Evolutionary conservation across 2,113 vertebrate species (phyloP).

Genomic region (Chaetorhynchus papuensis): DNA sequence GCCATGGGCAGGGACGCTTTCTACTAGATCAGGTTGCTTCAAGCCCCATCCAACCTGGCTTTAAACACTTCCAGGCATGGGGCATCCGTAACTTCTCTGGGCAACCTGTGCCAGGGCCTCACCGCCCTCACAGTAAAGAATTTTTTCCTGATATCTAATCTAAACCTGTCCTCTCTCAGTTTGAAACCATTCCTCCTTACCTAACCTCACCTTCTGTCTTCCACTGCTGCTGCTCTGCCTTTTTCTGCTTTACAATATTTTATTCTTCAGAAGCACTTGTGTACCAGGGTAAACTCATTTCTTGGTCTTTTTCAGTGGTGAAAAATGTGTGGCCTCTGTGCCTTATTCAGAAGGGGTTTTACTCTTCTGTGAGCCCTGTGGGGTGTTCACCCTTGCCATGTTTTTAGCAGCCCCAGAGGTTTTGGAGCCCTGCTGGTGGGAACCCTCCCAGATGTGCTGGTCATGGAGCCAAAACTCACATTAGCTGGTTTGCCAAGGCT

Average conservation of each 20-base stretch:
- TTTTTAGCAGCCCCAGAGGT: neutral
- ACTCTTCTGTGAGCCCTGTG: neutral
- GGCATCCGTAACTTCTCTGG: neutral
- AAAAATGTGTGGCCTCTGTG: neutral
- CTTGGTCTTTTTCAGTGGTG: neutral
- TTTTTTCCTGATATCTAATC: neutral
- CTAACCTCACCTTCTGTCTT: neutral
- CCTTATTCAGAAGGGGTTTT: neutral
- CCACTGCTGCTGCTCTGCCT: neutral
- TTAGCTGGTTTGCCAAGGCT: neutral
- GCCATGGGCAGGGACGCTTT: neutral
- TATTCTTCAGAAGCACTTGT: neutral
- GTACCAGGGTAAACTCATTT: neutral
- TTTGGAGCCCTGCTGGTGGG: neutral
- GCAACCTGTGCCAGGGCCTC: neutral
- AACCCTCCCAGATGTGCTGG: neutral
- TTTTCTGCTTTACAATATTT: neutral
- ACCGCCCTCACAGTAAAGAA: neutral
- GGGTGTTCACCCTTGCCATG: neutral
- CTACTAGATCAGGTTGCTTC: neutral
- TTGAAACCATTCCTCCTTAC: neutral
- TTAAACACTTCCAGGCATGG: neutral
- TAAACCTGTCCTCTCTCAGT: neutral
- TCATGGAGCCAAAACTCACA: neutral
- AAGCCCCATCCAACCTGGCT: neutral